Evolutionary conservation across 2,797 vertebrate genomes (phyloP), one percentile per base, ranked within the genome.

Genomic region (Chloroceryle amazona): DNA sequence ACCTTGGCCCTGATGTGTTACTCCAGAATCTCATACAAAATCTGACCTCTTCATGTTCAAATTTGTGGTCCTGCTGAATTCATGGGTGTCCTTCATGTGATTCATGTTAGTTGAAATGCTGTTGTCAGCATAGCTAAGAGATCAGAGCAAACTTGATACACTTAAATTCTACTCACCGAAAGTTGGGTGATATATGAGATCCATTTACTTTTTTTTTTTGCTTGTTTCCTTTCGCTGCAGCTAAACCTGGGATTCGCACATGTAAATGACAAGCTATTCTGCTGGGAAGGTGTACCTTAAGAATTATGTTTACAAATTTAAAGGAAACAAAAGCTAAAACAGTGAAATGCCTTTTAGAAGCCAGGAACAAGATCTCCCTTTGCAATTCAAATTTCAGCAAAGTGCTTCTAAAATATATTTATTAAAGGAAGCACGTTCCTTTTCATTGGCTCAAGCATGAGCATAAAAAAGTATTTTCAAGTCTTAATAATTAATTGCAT

Each of bases 171-270:
- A 19, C 41, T 78, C 31, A 83, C 29, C 15, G 82, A 90, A 96
- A 89, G 91, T 93, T 52, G 80, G 25, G n/a, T 76, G 61, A 78
- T 83, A 80, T 31, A 61, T 67, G 85, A 94, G 61, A 91, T 42
- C 17, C 57, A 51, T 65, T 91, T 81, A 60, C 35, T 51, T 65
- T 20, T 89, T 89, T 90, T 94, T 79, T 6, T 18, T 6, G 7
- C 73, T 95, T 86, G 44, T 75, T 96, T 93, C 75, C 88, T 92
- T 86, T 87, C 89, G 87, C 65, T 83, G 65, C 41, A 81, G 61
- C 31, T 89, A 73, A 86, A 73, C 13, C 31, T 83, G 29, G 41
- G 89, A 83, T 85, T 91, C 86, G 41, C 41, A 85, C 21, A 26
- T 57, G 65, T 55, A 91, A 94, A 97, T 74, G 54, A 46, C 52